Base-by-base conservation (phyloP, 92 coral and sea anemone species). In the Paramuricea clavata region DNA sequence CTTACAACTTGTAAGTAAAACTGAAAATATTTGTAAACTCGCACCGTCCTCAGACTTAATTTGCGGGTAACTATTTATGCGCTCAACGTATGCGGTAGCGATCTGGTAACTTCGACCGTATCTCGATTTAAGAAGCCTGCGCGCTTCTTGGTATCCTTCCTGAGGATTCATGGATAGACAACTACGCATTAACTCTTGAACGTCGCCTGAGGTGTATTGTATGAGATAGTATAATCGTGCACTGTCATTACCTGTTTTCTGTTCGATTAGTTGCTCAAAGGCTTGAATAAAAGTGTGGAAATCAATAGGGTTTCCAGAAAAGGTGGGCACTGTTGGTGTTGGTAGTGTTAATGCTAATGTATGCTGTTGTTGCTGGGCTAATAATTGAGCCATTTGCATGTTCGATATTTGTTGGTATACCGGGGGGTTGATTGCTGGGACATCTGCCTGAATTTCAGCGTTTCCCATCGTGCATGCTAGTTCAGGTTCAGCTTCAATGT, bases 301-400 rank as follows among this genome's bases (percentile, higher is more conserved):
- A 16, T 91, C 83, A 12, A 91, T 84, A 36, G 92, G 87, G 69
- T 91, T 69, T 42, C 93, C 93, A 3, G 82, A 82, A 61, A 91
- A 91, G 27, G 57, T 84, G 10, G 93, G 83, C 22, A 91, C 49
- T 62, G 82, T 56, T 8, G 88, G 88, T 44, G 60, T 78, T 22
- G 93, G 90, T 22, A 54, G 82, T 49, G 82, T 43, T 33, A 54
- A 54, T 11, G 82, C 82, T 33, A 76, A 76, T 16, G 82, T 76
- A 6, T 76, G 68, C 26, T 76, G 82, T 76, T 76, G 65, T 28
- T 91, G 91, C 69, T 85, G 91, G 33, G 71, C 70, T 71, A 91
- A 74, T 62, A 91, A 31, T 36, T 87, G 59, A 34, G 72, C 57
- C 26, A 82, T 87, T 52, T 76, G 34, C 41, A 19, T 76, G 82